These are phyloP conservation scores for Scomber scombrus DNA, from an alignment of 2,113 vertebrate species.

Conservation along the genomic window DNA sequence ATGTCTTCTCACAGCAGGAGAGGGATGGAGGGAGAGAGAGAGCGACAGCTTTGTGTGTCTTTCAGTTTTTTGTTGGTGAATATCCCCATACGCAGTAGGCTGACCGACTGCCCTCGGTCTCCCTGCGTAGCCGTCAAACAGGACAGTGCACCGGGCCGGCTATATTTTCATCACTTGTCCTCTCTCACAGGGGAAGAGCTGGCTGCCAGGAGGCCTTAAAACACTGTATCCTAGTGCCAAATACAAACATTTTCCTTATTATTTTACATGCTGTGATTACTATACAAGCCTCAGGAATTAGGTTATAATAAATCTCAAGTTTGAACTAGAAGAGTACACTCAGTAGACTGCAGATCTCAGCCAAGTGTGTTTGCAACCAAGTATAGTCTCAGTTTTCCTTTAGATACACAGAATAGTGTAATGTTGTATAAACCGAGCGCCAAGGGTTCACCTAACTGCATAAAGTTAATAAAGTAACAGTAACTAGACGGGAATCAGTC, in stretches of 20 bases:
- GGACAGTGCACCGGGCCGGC: slow-evolving; percentile 36
- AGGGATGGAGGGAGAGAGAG: slow-evolving; percentile 46
- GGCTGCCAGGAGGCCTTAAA: neutral
- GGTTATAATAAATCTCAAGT: slow-evolving; percentile 5
- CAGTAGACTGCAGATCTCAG: no score
- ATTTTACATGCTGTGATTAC: neutral
- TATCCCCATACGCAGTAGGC: slow-evolving; percentile 43
- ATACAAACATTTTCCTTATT: neutral
- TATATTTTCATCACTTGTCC: slow-evolving; percentile 23
- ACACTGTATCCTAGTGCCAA: neutral
- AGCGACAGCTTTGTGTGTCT: slow-evolving; percentile 70
- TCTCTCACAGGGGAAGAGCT: slow-evolving; percentile 21
- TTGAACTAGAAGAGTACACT: no score
- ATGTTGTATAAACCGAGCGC: no score
- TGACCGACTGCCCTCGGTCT: slow-evolving; percentile 58
- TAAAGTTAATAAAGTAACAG: no score
- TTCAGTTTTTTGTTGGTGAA: slow-evolving; percentile 58
- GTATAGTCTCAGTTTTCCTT: no score
- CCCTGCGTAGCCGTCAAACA: slow-evolving; percentile 29
- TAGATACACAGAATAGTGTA: no score
- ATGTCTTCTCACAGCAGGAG: slow-evolving; percentile 81
- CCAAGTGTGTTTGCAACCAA: no score
- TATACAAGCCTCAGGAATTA: neutral
- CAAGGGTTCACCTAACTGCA: no score
- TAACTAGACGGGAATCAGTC: no score